Base-by-base conservation (phyloP, 2,888 invertebrate genomes). In the Tortrix viridana region DNA sequence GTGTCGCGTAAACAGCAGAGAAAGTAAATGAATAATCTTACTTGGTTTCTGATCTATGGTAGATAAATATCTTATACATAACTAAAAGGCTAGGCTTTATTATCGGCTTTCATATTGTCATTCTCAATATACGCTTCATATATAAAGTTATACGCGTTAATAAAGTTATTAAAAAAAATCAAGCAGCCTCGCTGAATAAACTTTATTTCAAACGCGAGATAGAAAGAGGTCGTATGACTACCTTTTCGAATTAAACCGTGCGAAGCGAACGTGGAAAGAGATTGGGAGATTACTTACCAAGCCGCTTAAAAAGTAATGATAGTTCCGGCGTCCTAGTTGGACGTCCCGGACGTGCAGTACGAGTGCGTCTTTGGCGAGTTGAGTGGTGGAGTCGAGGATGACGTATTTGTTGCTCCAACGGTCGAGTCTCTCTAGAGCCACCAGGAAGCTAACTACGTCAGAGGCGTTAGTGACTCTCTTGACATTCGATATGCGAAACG, bases 261-360 rank as follows among this genome's bases (percentile, higher is more conserved):
- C 5, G 49, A 18, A 38, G 44, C 22, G 46, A 57, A 37, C 46
- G 38, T 23, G 46, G 41, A n/a, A 44, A 16, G 26, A 62, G 50
- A 56, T 61, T 55, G 47, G 16, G 44, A 47, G 46, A 52, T 62
- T 76, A 94, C 96, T 96, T 87, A 98, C 97, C 94, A 98, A 92
- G 76, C 97, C 97, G 76, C 96, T 97, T 60, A 98, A 93, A 66
- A 98, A 94, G 88, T 98, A 98, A 86, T 98, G 98, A 89, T 97
- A 98, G 77, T 97, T 98, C 74, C 97, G 93, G 71, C 97, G 94
- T 55, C 98, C 97, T 66, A 98, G 93, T 57, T 96, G 94, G 64
- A 97, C 95, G 80, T 97, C 96, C 67, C 96, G 94, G 32, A 97
- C 98, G 89, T 98, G 98, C 65, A 94, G 94, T 69, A 97, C 95